Conservation (phyloP, 2,113 vertebrate genomes). For the Camelus dromedarius region DNA sequence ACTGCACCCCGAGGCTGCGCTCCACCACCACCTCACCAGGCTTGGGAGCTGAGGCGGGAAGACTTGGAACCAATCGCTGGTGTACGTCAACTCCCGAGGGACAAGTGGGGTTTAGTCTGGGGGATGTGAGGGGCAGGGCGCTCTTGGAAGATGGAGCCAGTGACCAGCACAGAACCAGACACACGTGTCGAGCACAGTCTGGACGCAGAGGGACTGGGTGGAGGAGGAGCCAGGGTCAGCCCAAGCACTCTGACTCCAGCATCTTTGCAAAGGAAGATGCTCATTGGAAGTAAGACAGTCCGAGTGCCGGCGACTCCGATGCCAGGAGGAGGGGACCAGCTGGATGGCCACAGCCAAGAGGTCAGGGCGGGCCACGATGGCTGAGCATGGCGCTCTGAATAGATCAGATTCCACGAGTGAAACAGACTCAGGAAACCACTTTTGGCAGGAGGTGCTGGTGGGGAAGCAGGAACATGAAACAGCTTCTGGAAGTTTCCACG, state of each 20-base stretch:
- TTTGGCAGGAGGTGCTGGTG: not conserved
- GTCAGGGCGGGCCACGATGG: fast-evolving
- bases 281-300: not conserved
- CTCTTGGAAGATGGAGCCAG: not conserved
- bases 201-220: not conserved
- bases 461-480: fast-evolving
- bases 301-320: fast-evolving
- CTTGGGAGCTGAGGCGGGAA: not conserved
- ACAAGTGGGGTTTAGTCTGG: fast-evolving
- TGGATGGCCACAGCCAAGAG: fast-evolving
- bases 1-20: not conserved
- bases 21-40: no score
- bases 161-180: fast-evolving
- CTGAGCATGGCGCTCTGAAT: no score
- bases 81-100: not conserved
- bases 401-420: fast-evolving
- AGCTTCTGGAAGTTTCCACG: not conserved
- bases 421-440: not conserved
- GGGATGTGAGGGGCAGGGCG: fast-evolving
- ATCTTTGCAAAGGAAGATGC: not conserved
- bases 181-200: fast-evolving
- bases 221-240: not conserved
- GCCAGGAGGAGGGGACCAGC: fast-evolving
- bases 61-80: not conserved
- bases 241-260: fast-evolving